A percentile compares a stretch with the other conserved stretches of the same genome.
Evolutionary conservation across 2,113 vertebrate species (phyloP).

Genomic region (Lophius piscatorius): DNA sequence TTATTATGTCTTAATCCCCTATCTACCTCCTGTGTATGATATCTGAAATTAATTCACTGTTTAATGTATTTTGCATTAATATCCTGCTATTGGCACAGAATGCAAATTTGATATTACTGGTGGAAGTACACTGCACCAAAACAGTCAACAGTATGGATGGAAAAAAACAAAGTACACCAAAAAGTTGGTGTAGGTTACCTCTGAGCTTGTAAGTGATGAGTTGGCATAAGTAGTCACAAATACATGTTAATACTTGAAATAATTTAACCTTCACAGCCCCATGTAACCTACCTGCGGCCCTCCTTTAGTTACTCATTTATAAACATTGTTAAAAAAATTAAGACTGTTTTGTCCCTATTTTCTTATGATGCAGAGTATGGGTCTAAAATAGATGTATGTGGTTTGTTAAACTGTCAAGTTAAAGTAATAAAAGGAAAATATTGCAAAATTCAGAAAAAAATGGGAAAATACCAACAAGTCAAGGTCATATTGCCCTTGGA

Average conservation of each 20-base stretch:
- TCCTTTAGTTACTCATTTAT: constrained; percentile 46
- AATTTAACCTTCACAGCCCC: constrained; percentile 26
- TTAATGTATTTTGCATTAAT: constrained; percentile 61
- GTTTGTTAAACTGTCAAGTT: no score
- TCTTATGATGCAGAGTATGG: no score
- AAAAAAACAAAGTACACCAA: constrained; percentile 54
- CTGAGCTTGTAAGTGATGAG: constrained; percentile 55
- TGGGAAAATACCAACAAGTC: no score
- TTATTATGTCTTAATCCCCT: constrained; percentile 55
- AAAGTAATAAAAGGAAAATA: no score
- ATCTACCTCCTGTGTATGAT: constrained; percentile 70
- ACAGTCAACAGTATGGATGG: constrained; percentile 26
- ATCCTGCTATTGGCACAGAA: constrained; percentile 41
- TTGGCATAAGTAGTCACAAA: constrained; percentile 45
- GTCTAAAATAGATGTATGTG: no score
- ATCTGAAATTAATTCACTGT: constrained; percentile 58
- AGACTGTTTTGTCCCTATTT: no score
- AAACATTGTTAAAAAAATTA: constrained; percentile 50
- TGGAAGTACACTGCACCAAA: constrained; percentile 46
- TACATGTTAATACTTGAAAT: constrained; percentile 50
- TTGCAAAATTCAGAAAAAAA: no score
- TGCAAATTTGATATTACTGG: constrained; percentile 32
- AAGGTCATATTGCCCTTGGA: no score
- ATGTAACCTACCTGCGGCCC: constrained; percentile 48
- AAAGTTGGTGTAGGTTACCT: constrained; percentile 62